These are phyloP conservation scores for Antheraea yamamai DNA, from an alignment of 2,888 invertebrate genomes.

Conservation along the genomic window DNA sequence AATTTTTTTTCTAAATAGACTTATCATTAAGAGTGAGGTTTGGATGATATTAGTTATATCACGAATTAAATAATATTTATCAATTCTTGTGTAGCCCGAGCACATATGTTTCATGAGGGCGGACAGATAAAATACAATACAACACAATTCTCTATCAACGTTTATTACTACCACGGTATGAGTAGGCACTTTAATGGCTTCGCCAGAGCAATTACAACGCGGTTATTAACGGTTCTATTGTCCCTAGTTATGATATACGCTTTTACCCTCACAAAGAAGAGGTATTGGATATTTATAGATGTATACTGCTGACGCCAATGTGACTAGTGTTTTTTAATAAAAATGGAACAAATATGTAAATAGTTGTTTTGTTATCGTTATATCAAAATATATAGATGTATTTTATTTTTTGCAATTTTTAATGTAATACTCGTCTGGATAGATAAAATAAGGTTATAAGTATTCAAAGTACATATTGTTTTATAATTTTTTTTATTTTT, in stretches of 20 bases:
- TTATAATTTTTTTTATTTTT: too few relatives aligned
- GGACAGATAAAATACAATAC: not conserved
- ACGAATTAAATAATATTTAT: too few relatives aligned
- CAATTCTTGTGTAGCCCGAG: not conserved
- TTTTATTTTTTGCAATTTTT: too few relatives aligned
- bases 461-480: too few relatives aligned
- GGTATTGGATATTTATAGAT: conserved; percentile 9
- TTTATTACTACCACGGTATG: conserved; percentile 15
- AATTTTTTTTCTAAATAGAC: too few relatives aligned
- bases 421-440: too few relatives aligned
- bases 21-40: not conserved
- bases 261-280: not conserved
- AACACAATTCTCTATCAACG: conserved; percentile 6
- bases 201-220: conserved; percentile 37
- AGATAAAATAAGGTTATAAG: too few relatives aligned
- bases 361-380: not conserved
- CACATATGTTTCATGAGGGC: not conserved
- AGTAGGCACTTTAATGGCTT: conserved; percentile 33
- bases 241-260: conserved; percentile 29
- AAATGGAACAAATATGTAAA: not conserved
- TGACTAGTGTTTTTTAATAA: not conserved
- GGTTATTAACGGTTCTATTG: conserved; percentile 33
- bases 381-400: too few relatives aligned
- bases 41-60: too few relatives aligned
- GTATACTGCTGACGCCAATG: not conserved